Evolutionary conservation across 2,888 invertebrate species (phyloP), one percentile per base, ranked within the genome.

Genomic region (Troides helena): DNA sequence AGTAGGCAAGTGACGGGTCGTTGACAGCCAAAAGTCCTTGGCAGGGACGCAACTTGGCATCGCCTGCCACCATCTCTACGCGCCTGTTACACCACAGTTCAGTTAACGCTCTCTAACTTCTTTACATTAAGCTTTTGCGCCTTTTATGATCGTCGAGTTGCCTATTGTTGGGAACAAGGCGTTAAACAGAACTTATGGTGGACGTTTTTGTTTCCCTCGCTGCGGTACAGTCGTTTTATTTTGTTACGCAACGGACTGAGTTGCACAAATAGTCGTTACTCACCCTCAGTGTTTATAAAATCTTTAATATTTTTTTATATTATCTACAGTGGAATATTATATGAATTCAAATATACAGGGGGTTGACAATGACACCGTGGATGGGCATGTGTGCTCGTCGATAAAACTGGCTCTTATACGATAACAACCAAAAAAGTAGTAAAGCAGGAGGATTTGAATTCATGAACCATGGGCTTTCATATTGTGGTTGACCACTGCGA

Each of bases 41-140:
- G 71, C 71, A 71, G 71, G 69, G 36, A 36, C 66, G 58, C 71
- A 69, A 71, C 65, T 71, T 71, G 71, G 71, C 71, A 71, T 7
- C 67, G 53, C 58, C 53, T 57, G 60, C 65, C 53, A n/a, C 58
- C 56, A 43, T 39, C 56, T 57, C 25, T 59, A 36, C 63, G 10
- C 62, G 67, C 67, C 73, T 67, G 75, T 72, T 71, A 73, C 73
- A 70, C 71, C 64, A 69, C 70, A 62, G 65, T 73, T 76, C 57
- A 62, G 53, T 61, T 61, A 80, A 80, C 77, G 77, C 75, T 79
- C 78, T 46, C 46, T 46, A 46, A 78, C 79, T 72, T 74, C 75
- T 74, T 72, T 67, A 73, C 73, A 74, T 77, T 78, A 75, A 77
- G 72, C 4, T 75, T 72, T 76, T 75, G 75, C 69, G 72, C 71